These are phyloP conservation scores for Tachypleus tridentatus DNA, from an alignment of 1,140 invertebrate genomes.

Conservation along the genomic window DNA sequence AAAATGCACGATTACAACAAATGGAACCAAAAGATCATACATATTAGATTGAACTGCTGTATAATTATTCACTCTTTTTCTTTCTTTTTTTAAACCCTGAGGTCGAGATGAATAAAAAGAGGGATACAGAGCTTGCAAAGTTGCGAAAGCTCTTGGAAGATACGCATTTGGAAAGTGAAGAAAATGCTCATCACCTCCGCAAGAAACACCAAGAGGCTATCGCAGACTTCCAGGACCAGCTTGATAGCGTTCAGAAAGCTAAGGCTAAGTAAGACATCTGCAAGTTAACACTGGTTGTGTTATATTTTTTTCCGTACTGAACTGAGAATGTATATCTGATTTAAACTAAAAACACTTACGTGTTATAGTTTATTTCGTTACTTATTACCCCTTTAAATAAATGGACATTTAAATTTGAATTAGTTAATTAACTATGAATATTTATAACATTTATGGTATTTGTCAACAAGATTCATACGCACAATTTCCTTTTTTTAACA, in stretches of 20 bases:
- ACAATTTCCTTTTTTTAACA: too few relatives aligned
- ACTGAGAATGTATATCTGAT: not conserved
- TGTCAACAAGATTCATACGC: too few relatives aligned
- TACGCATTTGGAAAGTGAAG: constrained; percentile 92
- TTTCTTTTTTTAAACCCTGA: constrained; percentile 28
- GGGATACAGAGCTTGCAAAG: constrained; percentile 85
- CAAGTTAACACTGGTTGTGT: constrained; percentile 8
- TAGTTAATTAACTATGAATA: too few relatives aligned
- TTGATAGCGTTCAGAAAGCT: constrained; percentile 78
- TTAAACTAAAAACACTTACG: too few relatives aligned
- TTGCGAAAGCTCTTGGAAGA: constrained; percentile 91
- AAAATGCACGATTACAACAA: too few relatives aligned
- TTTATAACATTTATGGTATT: too few relatives aligned
- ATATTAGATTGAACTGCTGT: too few relatives aligned
- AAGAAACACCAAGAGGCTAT: constrained; percentile 95
- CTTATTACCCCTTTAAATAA: too few relatives aligned
- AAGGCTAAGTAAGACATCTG: constrained; percentile 38
- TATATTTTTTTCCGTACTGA: not conserved
- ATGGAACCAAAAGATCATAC: too few relatives aligned
- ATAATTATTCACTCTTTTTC: too few relatives aligned
- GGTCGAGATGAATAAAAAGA: constrained; percentile 96
- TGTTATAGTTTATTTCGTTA: too few relatives aligned
- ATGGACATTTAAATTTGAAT: too few relatives aligned
- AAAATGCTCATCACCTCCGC: constrained; percentile 82
- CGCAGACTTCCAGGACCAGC: constrained; percentile 90